phyloP scores from a whole-genome alignment of 2,797 vertebrate species.

The Aldrovandia affinis region DNA sequence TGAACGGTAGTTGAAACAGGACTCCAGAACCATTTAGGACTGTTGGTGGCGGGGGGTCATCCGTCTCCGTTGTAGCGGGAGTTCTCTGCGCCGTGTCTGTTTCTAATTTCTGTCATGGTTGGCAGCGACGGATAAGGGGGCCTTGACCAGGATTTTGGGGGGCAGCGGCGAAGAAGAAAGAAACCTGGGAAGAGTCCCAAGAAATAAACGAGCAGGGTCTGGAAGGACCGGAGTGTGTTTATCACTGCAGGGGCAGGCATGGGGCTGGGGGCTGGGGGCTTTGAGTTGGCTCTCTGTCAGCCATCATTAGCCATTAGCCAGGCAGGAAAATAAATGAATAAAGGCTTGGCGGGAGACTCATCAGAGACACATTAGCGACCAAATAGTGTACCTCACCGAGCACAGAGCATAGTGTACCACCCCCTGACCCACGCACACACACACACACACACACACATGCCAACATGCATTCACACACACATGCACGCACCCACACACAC shows the following conservation, averaged over 20 bases:
- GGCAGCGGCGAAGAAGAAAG: background rate
- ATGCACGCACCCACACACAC: background rate
- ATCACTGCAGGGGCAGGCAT: conserved; percentile 8
- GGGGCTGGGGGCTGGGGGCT: background rate
- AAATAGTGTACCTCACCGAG: too few species aligned
- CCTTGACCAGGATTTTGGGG: background rate
- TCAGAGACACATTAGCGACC: background rate
- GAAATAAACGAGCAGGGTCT: conserved; percentile 15
- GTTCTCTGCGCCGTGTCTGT: background rate
- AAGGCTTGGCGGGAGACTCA: background rate
- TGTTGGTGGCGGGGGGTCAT: background rate
- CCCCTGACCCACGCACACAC: background rate
- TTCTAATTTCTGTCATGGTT: conserved; percentile 3
- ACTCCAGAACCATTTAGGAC: background rate
- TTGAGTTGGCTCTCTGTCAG: background rate
- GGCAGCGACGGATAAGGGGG: background rate
- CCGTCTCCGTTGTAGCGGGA: background rate
- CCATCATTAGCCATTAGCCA: background rate
- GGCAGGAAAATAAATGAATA: background rate
- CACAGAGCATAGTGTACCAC: too few species aligned
- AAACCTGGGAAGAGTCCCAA: conserved; percentile 19
- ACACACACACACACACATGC: background rate
- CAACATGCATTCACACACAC: background rate
- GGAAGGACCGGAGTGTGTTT: background rate
- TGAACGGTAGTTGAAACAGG: background rate